Percentiles rank a stretch among this genome's conserved stretches.
Conservation (phyloP, 2,113 vertebrate genomes). For the Alligator mississippiensis region DNA sequence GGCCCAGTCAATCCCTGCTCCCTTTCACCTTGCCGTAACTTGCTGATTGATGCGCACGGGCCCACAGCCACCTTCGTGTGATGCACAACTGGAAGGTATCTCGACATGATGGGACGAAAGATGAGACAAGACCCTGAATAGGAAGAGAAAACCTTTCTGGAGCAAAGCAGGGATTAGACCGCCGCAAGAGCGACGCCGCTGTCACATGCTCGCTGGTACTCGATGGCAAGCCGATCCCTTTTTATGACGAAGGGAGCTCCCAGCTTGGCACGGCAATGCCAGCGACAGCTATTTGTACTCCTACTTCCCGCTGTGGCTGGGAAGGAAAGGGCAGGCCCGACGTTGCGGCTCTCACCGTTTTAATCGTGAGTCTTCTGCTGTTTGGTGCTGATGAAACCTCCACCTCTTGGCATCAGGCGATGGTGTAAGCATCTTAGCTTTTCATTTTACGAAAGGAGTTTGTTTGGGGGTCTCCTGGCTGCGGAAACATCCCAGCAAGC, state of each 20-base stretch:
- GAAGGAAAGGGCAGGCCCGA: not conserved
- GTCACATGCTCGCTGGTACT: not conserved
- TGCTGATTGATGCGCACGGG: not conserved
- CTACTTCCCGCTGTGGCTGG: not conserved
- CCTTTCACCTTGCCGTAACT: no score
- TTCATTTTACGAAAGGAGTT: not conserved
- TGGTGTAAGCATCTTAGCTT: not conserved
- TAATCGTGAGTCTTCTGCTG: not conserved
- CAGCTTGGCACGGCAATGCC: not conserved
- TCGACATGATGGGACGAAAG: not conserved
- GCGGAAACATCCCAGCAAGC: not conserved
- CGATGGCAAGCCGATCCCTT: not conserved
- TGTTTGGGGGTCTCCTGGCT: not conserved
- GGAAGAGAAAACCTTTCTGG: not conserved
- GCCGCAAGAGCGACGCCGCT: not conserved
- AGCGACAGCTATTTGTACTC: not conserved
- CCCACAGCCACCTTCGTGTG: no score
- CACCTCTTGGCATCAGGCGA: not conserved
- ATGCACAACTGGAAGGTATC: not conserved
- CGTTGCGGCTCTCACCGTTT: not conserved
- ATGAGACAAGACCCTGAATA: not conserved
- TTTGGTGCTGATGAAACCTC: not conserved
- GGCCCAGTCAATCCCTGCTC: no score
- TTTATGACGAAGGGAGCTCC: not conserved
- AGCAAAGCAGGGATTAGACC: not conserved